phyloP scores from a whole-genome alignment of 2,888 invertebrate species.

The Pinctada fucata region DNA sequence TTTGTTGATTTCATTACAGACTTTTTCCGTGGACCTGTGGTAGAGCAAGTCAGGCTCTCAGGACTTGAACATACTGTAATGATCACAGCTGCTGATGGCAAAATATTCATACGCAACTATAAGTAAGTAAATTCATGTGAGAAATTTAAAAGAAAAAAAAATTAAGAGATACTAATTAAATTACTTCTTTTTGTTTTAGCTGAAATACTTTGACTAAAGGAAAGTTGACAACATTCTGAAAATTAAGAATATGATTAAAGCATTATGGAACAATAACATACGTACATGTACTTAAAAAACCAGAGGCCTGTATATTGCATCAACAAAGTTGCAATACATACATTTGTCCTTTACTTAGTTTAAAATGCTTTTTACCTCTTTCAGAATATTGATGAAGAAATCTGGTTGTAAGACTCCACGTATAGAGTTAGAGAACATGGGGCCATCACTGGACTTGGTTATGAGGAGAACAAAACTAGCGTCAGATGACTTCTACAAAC shows the following conservation, averaged over 20 bases:
- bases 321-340: too few species aligned
- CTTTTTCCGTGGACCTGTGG: conserved; percentile 91
- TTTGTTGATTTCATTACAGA: conserved; percentile 80
- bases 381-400: conserved; percentile 90
- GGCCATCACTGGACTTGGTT: conserved; percentile 92
- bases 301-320: too few species aligned
- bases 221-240: background rate
- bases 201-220: too few species aligned
- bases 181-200: too few species aligned
- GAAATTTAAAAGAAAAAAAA: too few species aligned
- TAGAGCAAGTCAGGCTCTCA: conserved; percentile 89
- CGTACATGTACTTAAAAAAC: too few species aligned
- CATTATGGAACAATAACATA: too few species aligned
- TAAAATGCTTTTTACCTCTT: conserved; percentile 9
- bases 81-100: conserved; percentile 90
- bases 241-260: background rate
- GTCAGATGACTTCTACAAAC: conserved; percentile 86
- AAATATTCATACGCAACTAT: conserved; percentile 86
- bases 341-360: too few species aligned
- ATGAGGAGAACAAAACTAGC: conserved; percentile 92
- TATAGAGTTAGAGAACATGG: conserved; percentile 94
- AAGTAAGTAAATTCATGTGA: conserved; percentile 76
- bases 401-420: conserved; percentile 92
- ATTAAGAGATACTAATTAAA: too few species aligned
- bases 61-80: conserved; percentile 95